A percentile compares a stretch with the other conserved stretches of the same genome.
Evolutionary conservation across 1,140 invertebrate genomes (phyloP).

Genomic region (Pollicipes pollicipes): DNA sequence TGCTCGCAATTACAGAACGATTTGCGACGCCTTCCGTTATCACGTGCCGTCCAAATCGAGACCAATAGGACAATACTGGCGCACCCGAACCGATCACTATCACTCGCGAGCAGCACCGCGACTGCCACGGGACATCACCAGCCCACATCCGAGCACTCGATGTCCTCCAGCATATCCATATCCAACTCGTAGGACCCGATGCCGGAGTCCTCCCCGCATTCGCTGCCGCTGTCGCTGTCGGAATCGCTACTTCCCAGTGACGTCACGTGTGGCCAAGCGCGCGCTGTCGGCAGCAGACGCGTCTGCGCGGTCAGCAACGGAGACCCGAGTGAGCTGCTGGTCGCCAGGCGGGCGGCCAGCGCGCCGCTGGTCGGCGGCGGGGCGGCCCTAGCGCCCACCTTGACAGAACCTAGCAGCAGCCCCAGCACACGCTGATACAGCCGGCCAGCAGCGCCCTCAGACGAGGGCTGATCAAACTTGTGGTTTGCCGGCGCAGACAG

Average conservation of each 20-base stretch:
- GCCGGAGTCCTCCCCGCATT: neutral
- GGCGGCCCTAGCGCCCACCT: no score
- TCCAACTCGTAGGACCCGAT: neutral
- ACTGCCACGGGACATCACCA: neutral
- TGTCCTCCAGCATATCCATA: neutral
- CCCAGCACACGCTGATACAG: neutral
- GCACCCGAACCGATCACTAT: no score
- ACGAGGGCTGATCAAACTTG: neutral
- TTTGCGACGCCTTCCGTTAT: no score
- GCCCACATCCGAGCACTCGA: neutral
- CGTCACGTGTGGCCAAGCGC: no score
- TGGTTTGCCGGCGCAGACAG: neutral
- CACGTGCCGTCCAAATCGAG: no score
- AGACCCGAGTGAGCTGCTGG: neutral
- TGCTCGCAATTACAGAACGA: no score
- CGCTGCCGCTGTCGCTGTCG: neutral
- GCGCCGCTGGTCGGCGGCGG: no score
- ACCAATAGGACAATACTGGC: no score
- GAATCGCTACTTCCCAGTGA: neutral
- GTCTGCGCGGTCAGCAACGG: neutral
- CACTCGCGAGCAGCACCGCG: no score
- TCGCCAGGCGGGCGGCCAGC: neutral
- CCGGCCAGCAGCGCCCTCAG: neutral
- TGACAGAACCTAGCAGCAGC: neutral
- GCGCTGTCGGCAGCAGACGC: no score